A percentile compares a stretch with the other conserved stretches of the same genome.
phyloP scores from a whole-genome alignment of 2,888 invertebrate species.

The Agonopterix heracliana region DNA sequence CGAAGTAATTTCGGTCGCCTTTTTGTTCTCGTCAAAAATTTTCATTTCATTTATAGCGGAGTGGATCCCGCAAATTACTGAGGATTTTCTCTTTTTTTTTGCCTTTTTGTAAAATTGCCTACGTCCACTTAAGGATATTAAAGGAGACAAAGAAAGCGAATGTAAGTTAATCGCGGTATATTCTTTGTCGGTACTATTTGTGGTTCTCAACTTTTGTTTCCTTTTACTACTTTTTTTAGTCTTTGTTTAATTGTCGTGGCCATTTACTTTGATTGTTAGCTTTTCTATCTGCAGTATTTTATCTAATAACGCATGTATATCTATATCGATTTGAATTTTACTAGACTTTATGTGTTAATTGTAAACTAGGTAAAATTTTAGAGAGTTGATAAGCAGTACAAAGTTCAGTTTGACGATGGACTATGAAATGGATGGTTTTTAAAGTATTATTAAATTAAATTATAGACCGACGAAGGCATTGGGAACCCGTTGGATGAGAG shows the following conservation, averaged over 20 bases:
- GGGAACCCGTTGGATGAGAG: no score
- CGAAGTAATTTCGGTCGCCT: constrained; percentile 31
- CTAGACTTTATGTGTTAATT: no score
- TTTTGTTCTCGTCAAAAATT: constrained; percentile 54
- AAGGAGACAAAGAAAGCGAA: constrained; percentile 53
- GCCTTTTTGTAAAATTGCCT: constrained; percentile 66
- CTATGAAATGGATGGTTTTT: no score
- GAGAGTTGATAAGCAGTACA: no score
- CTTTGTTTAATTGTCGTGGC: background rate
- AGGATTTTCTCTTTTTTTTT: constrained; percentile 46
- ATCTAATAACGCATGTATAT: no score
- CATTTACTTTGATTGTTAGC: no score
- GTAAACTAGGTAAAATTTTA: no score
- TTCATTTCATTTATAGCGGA: constrained; percentile 64
- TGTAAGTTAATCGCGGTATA: constrained; percentile 42
- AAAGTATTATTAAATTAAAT: no score
- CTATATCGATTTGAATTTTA: no score
- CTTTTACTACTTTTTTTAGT: background rate
- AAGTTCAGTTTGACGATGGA: no score
- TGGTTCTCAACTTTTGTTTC: background rate
- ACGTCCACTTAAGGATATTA: constrained; percentile 71
- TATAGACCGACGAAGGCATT: no score
- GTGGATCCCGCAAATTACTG: constrained; percentile 63
- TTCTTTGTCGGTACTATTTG: constrained; percentile 10
- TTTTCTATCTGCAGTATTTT: no score